Base-by-base conservation (phyloP, 2,113 vertebrate species). In the Grallaria varia region DNA sequence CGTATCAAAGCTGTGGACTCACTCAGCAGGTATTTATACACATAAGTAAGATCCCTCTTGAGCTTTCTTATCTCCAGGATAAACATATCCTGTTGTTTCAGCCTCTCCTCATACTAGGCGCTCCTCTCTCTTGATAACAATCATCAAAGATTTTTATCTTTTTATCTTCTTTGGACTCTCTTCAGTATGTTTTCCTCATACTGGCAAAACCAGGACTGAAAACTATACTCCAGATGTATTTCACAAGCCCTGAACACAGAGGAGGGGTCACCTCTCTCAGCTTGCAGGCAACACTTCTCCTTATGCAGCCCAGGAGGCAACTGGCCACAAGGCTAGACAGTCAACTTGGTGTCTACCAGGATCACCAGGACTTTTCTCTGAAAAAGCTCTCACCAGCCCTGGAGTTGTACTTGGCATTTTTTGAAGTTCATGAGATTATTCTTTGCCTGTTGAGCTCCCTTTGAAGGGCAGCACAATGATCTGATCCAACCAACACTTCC, bases 1-100 rank as follows among this genome's bases (percentile, higher is more conserved):
- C 4, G 10, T 19, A 66, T 20, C 52, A 66, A 66, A 81, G 1
- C 9, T 16, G 4, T 50, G 1, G 0, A 39, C 28, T 67, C 10
- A 18, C 6, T 4, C 8, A 23, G 44, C 24, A 58, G 21, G 10
- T 35, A 28, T 66, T 45, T 85, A 31, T 27, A 20, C 3, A 28
- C 0, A 16, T 3, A 0, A 72, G 17, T 30, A 71, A 64, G 8
- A 53, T 40, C 9, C 7, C 3, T 40, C 40, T 59, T 62, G 9
- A 66, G 12, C 3, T 3, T n/a, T 52, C 40, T 44, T 25, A 2
- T 42, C 24, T 56, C 4, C 11, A 77, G 24, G 24, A 22, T 81
- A 77, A 84, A 74, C 31, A 91, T 14, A 35, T n/a, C 8, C 13
- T 47, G 9, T 16, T 90, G 3, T 47, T 37, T 90, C 31, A 87